A percentile compares a stretch with the other conserved stretches of the same genome.
Evolutionary conservation across 2,113 vertebrate species (phyloP).

Genomic region (Syngnathoides biaculeatus): DNA sequence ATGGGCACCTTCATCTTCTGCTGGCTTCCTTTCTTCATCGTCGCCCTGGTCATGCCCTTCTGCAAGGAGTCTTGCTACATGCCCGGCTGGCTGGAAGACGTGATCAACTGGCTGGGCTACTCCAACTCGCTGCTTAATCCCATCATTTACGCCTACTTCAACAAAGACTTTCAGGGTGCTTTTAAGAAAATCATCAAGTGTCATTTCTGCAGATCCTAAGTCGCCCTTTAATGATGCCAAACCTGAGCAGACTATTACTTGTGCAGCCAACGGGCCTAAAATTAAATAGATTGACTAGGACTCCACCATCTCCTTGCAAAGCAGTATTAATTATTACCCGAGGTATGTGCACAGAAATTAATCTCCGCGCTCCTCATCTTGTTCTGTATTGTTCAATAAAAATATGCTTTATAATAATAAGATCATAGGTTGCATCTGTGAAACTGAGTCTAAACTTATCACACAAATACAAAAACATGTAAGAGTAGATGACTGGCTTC

Average conservation of each 20-base stretch:
- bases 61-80: constrained; percentile 83
- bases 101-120: constrained; percentile 97
- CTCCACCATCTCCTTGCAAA: constrained; percentile 20
- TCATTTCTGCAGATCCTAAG: constrained; percentile 85
- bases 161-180: constrained; percentile 96
- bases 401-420: constrained; percentile 13
- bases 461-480: too few relatives aligned
- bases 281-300: constrained; percentile 9
- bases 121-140: constrained; percentile 96
- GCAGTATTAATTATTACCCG: constrained; percentile 20
- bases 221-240: not conserved
- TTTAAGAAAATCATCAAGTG: constrained; percentile 97
- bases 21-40: constrained; percentile 97
- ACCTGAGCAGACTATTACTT: not conserved
- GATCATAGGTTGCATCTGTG: not conserved
- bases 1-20: constrained; percentile 98
- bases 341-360: constrained; percentile 42
- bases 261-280: not conserved
- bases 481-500: not conserved
- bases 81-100: constrained; percentile 83
- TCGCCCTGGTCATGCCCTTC: constrained; percentile 89
- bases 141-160: constrained; percentile 98
- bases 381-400: constrained; percentile 54
- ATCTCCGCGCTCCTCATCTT: constrained; percentile 39
- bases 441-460: not conserved